Conservation (phyloP, 2,888 invertebrate species). For the Cosmia trapezina region DNA sequence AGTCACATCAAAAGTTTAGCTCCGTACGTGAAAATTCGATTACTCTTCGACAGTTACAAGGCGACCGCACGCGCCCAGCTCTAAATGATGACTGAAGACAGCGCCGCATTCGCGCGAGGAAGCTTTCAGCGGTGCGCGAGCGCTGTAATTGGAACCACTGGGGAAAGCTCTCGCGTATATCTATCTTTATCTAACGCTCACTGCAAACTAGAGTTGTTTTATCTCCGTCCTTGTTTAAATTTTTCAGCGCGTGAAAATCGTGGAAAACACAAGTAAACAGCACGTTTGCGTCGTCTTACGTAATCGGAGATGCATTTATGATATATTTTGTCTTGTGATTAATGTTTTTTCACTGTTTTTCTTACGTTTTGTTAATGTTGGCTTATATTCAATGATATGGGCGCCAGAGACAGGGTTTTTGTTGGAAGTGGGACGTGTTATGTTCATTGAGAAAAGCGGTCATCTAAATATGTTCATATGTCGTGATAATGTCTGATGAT, state of each 20-base stretch:
- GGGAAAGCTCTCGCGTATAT: constrained; percentile 34
- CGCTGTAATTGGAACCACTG: constrained; percentile 71
- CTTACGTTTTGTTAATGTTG: constrained; percentile 81
- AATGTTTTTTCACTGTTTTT: constrained; percentile 82
- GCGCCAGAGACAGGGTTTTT: constrained; percentile 43
- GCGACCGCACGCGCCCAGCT: constrained; percentile 78
- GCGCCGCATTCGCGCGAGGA: constrained; percentile 54
- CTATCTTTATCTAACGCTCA: constrained; percentile 72
- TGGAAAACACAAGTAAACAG: constrained; percentile 80
- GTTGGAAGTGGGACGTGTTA: constrained; percentile 40
- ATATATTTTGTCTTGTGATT: constrained; percentile 86
- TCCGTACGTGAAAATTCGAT: constrained; percentile 68
- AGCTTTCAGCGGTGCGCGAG: constrained; percentile 88
- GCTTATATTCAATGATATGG: constrained; percentile 77
- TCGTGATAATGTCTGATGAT: constrained; percentile 6
- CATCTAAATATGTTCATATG: constrained; percentile 33
- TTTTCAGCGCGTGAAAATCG: constrained; percentile 79
- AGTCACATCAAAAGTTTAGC: constrained; percentile 72
- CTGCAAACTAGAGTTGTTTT: constrained; percentile 43
- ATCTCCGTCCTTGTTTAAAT: constrained; percentile 68
- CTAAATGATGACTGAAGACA: constrained; percentile 83
- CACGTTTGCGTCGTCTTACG: constrained; percentile 74
- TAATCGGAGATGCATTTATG: constrained; percentile 80
- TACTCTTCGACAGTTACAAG: constrained; percentile 64
- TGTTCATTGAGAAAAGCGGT: constrained; percentile 55